A percentile compares a stretch with the other conserved stretches of the same genome.
Evolutionary conservation across 2,888 invertebrate genomes (phyloP).

Genomic region (Spicauda simplicius): DNA sequence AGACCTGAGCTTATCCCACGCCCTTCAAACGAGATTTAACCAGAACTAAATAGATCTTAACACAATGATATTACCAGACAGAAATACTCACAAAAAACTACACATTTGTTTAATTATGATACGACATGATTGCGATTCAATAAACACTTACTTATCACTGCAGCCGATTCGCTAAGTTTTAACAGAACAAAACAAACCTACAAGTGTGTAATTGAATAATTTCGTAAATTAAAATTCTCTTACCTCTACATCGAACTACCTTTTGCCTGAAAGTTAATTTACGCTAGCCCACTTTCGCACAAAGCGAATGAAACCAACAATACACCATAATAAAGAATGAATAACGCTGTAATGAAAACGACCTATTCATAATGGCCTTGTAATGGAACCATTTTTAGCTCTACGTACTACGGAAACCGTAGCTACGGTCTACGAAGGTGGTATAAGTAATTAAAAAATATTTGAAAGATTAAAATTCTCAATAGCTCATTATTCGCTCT

Average conservation of each 20-base stretch:
- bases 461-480: too few relatives aligned
- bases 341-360: constrained; percentile 59
- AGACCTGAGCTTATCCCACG: too few relatives aligned
- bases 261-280: constrained; percentile 53
- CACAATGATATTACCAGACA: too few relatives aligned
- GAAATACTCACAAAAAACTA: too few relatives aligned
- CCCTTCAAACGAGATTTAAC: too few relatives aligned
- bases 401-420: constrained; percentile 52
- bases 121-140: too few relatives aligned
- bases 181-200: too few relatives aligned
- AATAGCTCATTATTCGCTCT: too few relatives aligned
- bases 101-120: too few relatives aligned
- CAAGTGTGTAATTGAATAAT: background rate
- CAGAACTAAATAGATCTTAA: too few relatives aligned
- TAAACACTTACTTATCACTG: background rate
- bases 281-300: constrained; percentile 64
- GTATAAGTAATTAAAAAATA: too few relatives aligned
- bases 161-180: background rate
- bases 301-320: constrained; percentile 66
- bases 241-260: constrained; percentile 20
- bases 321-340: constrained; percentile 61
- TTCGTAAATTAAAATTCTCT: constrained; percentile 7
- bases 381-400: constrained; percentile 46
- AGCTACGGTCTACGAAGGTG: constrained; percentile 45
- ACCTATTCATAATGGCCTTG: constrained; percentile 61